Conservation (phyloP, 2,888 invertebrate species). For the Pammene fasciana region DNA sequence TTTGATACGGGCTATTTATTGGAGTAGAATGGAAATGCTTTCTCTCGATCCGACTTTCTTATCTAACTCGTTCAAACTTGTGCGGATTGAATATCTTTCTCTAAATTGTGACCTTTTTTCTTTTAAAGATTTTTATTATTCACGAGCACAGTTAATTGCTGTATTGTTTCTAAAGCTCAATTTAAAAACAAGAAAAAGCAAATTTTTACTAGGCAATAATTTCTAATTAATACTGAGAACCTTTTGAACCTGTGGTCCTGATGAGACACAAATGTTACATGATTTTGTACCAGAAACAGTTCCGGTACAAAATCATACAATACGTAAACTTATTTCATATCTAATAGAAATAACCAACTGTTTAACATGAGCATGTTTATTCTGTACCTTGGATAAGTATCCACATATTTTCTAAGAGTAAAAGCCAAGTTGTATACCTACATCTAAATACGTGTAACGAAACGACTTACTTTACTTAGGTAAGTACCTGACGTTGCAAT, state of each 20-base stretch:
- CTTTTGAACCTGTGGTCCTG: no score
- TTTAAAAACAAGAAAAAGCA: not conserved
- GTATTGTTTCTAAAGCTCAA: not conserved
- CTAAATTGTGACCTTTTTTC: conserved; percentile 38
- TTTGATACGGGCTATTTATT: conserved; percentile 34
- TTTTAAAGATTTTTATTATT: conserved; percentile 35
- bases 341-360: no score
- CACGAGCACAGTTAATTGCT: not conserved
- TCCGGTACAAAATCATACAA: no score
- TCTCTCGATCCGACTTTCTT: conserved; percentile 40
- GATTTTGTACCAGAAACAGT: no score
- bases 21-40: conserved; percentile 33
- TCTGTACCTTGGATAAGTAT: not conserved
- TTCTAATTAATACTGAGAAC: no score
- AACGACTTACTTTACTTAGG: conserved; percentile 18
- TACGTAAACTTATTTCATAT: no score
- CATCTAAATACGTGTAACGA: no score
- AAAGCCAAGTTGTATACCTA: not conserved
- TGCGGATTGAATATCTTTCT: conserved; percentile 43
- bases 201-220: no score
- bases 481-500: conserved; percentile 13
- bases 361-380: no score
- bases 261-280: no score
- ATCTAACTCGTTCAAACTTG: conserved; percentile 39
- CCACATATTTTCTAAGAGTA: not conserved